phyloP scores from a whole-genome alignment of 2,888 invertebrate genomes.

The Cosmopolites sordidus region DNA sequence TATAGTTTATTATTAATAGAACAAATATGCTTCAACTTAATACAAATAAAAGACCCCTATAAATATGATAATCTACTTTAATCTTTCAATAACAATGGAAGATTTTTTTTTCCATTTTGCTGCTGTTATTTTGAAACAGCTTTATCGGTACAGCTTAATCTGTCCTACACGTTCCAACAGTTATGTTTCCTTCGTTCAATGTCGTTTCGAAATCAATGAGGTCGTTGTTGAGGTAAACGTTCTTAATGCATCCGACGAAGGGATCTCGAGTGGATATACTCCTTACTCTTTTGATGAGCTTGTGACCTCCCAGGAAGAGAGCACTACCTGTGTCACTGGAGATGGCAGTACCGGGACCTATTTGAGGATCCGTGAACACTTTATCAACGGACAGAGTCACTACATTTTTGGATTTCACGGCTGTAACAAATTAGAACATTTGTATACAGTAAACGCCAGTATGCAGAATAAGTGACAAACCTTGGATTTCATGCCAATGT shows the following conservation, averaged over 20 bases:
- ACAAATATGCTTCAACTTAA: too few species aligned
- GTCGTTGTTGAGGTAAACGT: slow-evolving; percentile 61
- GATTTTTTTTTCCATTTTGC: too few species aligned
- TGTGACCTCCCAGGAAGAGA: slow-evolving; percentile 88
- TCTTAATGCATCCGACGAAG: slow-evolving; percentile 76
- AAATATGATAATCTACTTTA: too few species aligned
- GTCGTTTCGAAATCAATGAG: slow-evolving; percentile 51
- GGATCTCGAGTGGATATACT: slow-evolving; percentile 69
- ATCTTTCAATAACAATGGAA: too few species aligned
- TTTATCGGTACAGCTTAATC: slow-evolving; percentile 52
- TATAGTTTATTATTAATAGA: too few species aligned
- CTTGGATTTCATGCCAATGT: slow-evolving; percentile 85
- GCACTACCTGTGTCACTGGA: slow-evolving; percentile 79
- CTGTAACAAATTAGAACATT: too few species aligned
- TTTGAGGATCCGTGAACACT: slow-evolving; percentile 66
- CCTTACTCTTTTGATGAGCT: slow-evolving; percentile 50
- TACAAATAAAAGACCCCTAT: too few species aligned
- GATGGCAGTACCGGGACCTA: slow-evolving; percentile 57
- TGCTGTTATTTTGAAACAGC: too few species aligned
- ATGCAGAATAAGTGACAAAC: too few species aligned
- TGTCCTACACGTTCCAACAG: slow-evolving; percentile 74
- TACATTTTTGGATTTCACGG: slow-evolving; percentile 85
- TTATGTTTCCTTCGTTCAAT: slow-evolving; percentile 68
- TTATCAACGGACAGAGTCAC: slow-evolving; percentile 85
- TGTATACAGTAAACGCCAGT: too few species aligned